Evolutionary conservation across 2,888 invertebrate species (phyloP).

Genomic region (Zele albiditarsus): DNA sequence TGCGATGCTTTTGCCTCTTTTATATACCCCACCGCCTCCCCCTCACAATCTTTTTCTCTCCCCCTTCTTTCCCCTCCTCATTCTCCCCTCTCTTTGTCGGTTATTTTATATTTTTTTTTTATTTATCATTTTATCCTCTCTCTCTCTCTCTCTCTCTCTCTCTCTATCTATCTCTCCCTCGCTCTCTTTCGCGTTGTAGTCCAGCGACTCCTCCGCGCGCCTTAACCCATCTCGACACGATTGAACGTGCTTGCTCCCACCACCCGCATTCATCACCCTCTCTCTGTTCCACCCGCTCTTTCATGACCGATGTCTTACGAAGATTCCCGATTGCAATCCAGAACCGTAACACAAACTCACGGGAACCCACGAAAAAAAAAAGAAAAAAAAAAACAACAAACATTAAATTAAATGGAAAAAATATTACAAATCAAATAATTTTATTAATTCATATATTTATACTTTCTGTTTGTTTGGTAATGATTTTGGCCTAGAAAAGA

Average conservation of each 20-base stretch:
- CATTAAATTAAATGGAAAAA: neutral
- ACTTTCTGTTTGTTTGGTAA: neutral
- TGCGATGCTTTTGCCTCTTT: constrained; percentile 47
- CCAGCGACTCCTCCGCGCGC: neutral
- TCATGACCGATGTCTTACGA: constrained; percentile 28
- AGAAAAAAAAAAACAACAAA: neutral
- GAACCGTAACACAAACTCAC: neutral
- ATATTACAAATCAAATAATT: neutral
- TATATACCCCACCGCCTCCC: constrained; percentile 36
- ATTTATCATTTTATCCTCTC: constrained; percentile 6
- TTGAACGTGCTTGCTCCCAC: neutral
- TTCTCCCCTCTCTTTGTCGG: constrained; percentile 3
- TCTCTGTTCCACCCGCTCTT: constrained; percentile 22
- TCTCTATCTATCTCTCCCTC: constrained; percentile 13
- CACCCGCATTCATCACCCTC: constrained; percentile 16
- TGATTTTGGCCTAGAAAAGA: neutral
- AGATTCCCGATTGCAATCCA: neutral
- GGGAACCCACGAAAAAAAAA: neutral
- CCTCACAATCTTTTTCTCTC: neutral
- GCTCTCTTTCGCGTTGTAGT: constrained; percentile 3
- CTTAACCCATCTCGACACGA: neutral
- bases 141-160: neutral
- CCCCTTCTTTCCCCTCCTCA: neutral
- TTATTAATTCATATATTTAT: no score
- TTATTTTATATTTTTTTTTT: constrained; percentile 23